These are phyloP conservation scores for Sebastes hubbsi DNA, from an alignment of 2,797 vertebrate species.

Conservation along the genomic window DNA sequence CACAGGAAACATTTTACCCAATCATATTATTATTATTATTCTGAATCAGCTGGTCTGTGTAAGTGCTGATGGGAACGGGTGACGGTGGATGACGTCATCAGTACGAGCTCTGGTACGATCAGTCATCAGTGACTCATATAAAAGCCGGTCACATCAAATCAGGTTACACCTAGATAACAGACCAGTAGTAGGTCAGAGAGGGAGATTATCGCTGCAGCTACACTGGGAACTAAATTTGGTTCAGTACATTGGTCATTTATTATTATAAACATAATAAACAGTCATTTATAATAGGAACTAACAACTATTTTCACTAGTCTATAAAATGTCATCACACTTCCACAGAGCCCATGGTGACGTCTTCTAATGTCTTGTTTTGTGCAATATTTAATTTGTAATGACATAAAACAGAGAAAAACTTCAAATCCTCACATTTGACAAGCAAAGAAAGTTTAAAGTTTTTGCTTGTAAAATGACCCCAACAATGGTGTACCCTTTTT, in stretches of 20 bases:
- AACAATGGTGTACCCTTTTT: neutral
- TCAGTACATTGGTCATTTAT: neutral
- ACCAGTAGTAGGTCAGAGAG: constrained; percentile 18
- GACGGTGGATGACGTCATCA: constrained; percentile 12
- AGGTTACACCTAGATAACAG: constrained; percentile 12
- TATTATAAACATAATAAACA: neutral
- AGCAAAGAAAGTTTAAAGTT: neutral
- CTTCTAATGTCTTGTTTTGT: neutral
- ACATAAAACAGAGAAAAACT: neutral
- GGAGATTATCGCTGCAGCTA: neutral
- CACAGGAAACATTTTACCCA: neutral
- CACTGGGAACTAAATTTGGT: neutral
- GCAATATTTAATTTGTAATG: neutral
- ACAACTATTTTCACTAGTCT: neutral
- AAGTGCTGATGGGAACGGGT: neutral
- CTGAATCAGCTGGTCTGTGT: constrained; percentile 7
- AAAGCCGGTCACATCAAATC: constrained; percentile 42
- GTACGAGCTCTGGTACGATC: neutral
- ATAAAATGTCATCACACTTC: neutral
- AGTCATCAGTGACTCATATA: constrained; percentile 40
- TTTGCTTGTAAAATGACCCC: neutral
- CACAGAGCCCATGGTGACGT: neutral
- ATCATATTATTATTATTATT: neutral
- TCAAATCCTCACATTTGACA: neutral
- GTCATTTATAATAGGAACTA: neutral